Conservation (phyloP, 2,113 vertebrate genomes). For the mouse (Mus musculus) region GRCm39 chr5:101528001-101528500, state of each 20-base stretch:
- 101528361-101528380: background rate
- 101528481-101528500: background rate
- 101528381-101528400: background rate
- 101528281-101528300: too few species aligned
- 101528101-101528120: background rate
- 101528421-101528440: background rate
- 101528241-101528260: background rate
- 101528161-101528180: background rate
- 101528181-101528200: background rate
- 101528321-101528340: background rate
- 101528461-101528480: background rate
- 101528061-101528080: rapidly evolving
- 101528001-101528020: background rate
- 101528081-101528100: background rate
- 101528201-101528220: background rate
- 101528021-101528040: background rate
- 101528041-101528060: too few species aligned
- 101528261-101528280: background rate
- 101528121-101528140: background rate
- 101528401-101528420: background rate
- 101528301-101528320: background rate
- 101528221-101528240: background rate
- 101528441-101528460: background rate
- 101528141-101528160: background rate
- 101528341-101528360: background rate